Base-by-base conservation (phyloP, 2,888 invertebrate species). In the Cataglyphis cursor region DNA sequence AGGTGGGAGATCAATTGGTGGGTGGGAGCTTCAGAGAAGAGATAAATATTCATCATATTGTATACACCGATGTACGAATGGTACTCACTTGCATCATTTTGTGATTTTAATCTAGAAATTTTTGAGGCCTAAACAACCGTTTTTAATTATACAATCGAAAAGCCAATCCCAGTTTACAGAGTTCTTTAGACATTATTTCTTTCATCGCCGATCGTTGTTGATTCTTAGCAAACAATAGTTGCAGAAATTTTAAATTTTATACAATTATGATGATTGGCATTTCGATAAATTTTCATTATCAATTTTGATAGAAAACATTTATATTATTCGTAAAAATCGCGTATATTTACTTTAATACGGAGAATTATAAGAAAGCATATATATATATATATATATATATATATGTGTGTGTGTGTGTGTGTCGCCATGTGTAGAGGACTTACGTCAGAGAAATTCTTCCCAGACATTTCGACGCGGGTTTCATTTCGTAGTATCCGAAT, bases 401-500 rank as follows among this genome's bases (percentile, higher is more conserved):
- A n/a, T n/a, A n/a, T n/a, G 24, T 24, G 24, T 24, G 24, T 24
- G 24, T 24, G 24, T 24, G 24, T 24, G 24, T 24, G 24, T 24
- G 24, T 35, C 15, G 31, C 15, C 78, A 84, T 70, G 61, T 44
- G 82, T 72, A 59, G 82, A 68, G 66, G 65, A 80, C 83, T 85
- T 88, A 75, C 88, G 87, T 87, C 88, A 85, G 87, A 88, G 85
- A 88, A 85, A 61, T 70, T 70, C 70, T 41, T 44, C 31, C 70
- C 70, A 80, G 70, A 88, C 88, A 88, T 87, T 88, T 88, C 88
- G 88, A 88, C 88, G 85, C 59, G 70, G 51, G 21, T 64, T 76
- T 64, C 54, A 59, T 31, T 65, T 62, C 61, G 8, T 54, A 65
- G 65, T 41, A 65, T 65, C 44, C 24, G n/a, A 64, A 21, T 21